A percentile compares a stretch with the other conserved stretches of the same genome.
phyloP scores from a whole-genome alignment of 2,888 invertebrate genomes.

The Drosophila paracracens region DNA sequence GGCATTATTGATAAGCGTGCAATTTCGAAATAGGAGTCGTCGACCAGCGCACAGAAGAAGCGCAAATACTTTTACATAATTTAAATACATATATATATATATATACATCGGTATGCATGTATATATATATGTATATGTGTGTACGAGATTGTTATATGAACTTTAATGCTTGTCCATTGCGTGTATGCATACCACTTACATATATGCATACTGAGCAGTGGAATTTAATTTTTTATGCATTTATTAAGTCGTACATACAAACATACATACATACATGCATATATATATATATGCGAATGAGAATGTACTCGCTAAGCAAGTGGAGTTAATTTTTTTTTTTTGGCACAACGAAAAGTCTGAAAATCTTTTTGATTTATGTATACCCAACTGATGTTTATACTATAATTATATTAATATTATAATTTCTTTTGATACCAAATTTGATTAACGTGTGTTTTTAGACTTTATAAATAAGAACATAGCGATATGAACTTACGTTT shows the following conservation, averaged over 20 bases:
- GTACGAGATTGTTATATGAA: slow-evolving; percentile 1
- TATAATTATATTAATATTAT: slow-evolving; percentile 32
- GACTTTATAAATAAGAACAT: slow-evolving; percentile 14
- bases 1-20: slow-evolving; percentile 50
- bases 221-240: slow-evolving; percentile 50
- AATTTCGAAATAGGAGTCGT: slow-evolving; percentile 48
- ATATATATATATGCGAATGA: not conserved
- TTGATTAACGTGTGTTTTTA: slow-evolving; percentile 36
- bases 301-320: slow-evolving; percentile 35
- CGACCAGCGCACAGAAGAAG: slow-evolving; percentile 11
- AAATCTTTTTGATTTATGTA: slow-evolving; percentile 65
- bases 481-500: slow-evolving; percentile 12
- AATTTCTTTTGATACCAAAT: slow-evolving; percentile 53
- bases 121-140: not conserved
- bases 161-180: not conserved
- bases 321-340: slow-evolving; percentile 45
- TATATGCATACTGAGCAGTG: slow-evolving; percentile 25
- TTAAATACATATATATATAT: slow-evolving; percentile 9
- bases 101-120: not conserved
- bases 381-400: slow-evolving; percentile 44
- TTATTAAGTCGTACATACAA: slow-evolving; percentile 19
- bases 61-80: slow-evolving; percentile 20
- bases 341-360: slow-evolving; percentile 78
- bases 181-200: slow-evolving; percentile 9
- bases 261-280: not conserved